A percentile compares a stretch with the other conserved stretches of the same genome.
Evolutionary conservation across 2,113 vertebrate species (phyloP).

Genomic region (Carlito syrichta): DNA sequence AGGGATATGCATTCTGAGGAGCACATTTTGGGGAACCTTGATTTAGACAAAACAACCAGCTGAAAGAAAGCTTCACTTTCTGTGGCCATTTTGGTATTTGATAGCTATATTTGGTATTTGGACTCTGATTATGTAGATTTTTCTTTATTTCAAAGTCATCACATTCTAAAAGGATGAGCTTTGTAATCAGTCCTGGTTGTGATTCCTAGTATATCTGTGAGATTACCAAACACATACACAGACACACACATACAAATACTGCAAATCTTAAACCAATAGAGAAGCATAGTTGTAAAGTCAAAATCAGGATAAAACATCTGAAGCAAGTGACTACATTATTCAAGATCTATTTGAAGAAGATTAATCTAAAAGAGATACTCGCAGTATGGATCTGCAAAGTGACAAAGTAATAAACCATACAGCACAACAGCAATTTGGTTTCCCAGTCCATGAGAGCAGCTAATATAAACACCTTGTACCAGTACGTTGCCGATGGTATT

Average conservation of each 20-base stretch:
- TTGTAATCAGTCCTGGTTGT: not conserved
- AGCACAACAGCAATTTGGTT: not conserved
- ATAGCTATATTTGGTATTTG: not conserved
- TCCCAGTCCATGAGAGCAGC: not conserved
- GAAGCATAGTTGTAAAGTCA: not conserved
- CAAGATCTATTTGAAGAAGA: not conserved
- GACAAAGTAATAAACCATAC: not conserved
- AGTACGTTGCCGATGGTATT: not conserved
- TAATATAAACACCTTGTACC: constrained; percentile 49
- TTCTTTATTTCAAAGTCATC: not conserved
- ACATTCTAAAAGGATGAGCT: not conserved
- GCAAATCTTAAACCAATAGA: not conserved
- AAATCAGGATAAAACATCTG: constrained; percentile 7
- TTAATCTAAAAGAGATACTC: constrained; percentile 24
- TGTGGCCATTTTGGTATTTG: not conserved
- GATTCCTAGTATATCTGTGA: not conserved
- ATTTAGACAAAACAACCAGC: not conserved
- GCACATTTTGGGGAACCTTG: not conserved
- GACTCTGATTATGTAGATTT: not conserved
- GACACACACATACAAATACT: not conserved
- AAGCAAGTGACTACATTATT: constrained; percentile 7
- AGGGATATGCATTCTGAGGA: not conserved
- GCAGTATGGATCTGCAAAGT: not conserved
- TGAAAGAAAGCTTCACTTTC: not conserved
- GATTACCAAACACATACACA: not conserved